Evolutionary conservation across 1,140 invertebrate genomes (phyloP).

Genomic region (Leptonema lineaticorne): DNA sequence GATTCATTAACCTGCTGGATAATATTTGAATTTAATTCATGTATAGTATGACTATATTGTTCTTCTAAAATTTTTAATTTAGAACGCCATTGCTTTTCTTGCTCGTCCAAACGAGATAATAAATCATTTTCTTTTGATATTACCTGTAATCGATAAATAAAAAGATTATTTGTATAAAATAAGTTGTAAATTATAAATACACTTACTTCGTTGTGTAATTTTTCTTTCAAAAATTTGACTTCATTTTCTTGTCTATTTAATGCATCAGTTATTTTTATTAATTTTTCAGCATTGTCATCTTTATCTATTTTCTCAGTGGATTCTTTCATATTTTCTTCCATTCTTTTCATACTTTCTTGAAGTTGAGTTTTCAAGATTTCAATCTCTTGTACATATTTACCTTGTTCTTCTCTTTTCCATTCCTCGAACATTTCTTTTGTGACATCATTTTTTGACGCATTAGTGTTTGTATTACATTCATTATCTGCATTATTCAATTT

Average conservation of each 20-base stretch:
- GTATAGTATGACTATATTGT: conserved; percentile 48
- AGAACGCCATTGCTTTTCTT: conserved; percentile 51
- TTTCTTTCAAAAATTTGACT: conserved; percentile 45
- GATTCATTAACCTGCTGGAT: conserved; percentile 31
- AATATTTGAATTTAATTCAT: conserved; percentile 48
- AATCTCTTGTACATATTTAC: conserved; percentile 53
- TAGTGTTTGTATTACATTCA: background rate
- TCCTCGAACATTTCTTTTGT: conserved; percentile 49
- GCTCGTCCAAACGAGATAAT: conserved; percentile 47
- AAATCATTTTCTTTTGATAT: conserved; percentile 48
- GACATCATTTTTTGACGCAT: conserved; percentile 7
- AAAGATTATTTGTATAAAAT: conserved; percentile 2
- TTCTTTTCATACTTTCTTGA: conserved; percentile 36
- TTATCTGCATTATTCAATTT: conserved; percentile 27
- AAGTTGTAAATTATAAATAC: conserved; percentile 23
- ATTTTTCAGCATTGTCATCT: conserved; percentile 41
- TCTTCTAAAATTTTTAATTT: conserved; percentile 50
- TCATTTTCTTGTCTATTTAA: conserved; percentile 48
- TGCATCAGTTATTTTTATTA: conserved; percentile 41
- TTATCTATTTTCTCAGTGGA: conserved; percentile 19
- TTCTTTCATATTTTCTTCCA: conserved; percentile 34
- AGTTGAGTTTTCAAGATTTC: conserved; percentile 47
- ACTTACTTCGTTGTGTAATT: conserved; percentile 42
- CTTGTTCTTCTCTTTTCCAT: conserved; percentile 52
- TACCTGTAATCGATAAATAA: conserved; percentile 41